Percentiles rank a stretch among this genome's conserved stretches.
Conservation (phyloP, 2,113 vertebrate species). For the Engystomops pustulosus region DNA sequence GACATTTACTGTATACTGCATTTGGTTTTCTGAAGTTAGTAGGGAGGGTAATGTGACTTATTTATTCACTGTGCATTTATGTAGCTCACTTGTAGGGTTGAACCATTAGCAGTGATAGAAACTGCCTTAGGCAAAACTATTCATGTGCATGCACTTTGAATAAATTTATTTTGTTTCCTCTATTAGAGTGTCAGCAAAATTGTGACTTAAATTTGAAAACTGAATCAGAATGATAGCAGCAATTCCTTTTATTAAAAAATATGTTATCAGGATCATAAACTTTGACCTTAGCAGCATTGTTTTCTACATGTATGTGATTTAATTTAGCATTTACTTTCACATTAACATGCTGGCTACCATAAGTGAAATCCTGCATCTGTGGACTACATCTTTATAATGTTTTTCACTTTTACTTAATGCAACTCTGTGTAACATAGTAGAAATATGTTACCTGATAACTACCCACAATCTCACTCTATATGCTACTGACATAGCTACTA, state of each 20-base stretch:
- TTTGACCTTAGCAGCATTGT: neutral
- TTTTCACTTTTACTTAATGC: too few relatives aligned
- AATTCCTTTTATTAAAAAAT: neutral
- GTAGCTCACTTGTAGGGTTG: neutral
- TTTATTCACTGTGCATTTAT: neutral
- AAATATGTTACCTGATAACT: too few relatives aligned
- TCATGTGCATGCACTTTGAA: neutral
- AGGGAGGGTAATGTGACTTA: neutral
- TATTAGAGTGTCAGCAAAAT: slow-evolving; percentile 7
- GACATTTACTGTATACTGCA: neutral
- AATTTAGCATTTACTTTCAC: too few relatives aligned
- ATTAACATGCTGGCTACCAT: too few relatives aligned
- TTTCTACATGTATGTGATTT: too few relatives aligned
- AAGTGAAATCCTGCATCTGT: too few relatives aligned
- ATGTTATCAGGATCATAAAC: neutral
- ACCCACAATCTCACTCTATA: too few relatives aligned
- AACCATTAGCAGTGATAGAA: neutral
- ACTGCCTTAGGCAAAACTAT: neutral
- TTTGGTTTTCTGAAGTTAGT: neutral
- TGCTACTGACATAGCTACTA: too few relatives aligned
- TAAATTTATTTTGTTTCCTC: slow-evolving; percentile 7
- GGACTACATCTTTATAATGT: neutral
- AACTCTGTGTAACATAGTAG: too few relatives aligned
- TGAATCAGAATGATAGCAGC: neutral
- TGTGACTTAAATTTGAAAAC: neutral